Evolutionary conservation across 2,888 invertebrate genomes (phyloP).

Genomic region (Leptinotarsa peninsularis): DNA sequence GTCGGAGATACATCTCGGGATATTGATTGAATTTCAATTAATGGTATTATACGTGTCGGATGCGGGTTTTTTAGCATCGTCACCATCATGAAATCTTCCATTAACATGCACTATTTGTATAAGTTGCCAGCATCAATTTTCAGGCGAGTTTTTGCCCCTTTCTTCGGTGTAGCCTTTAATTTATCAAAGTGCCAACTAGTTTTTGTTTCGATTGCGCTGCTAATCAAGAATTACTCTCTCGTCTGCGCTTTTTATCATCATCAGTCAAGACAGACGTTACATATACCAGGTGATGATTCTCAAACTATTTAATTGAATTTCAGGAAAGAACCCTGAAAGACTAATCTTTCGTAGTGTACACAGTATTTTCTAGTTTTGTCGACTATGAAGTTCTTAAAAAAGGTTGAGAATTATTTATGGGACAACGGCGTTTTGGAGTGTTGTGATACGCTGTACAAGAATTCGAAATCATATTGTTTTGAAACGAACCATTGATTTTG

Average conservation of each 20-base stretch:
- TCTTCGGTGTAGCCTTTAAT: constrained; percentile 30
- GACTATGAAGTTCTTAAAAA: too few species aligned
- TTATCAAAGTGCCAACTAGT: constrained; percentile 32
- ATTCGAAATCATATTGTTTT: too few species aligned
- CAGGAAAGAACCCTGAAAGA: too few species aligned
- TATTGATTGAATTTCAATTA: constrained; percentile 33
- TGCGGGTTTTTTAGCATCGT: neutral
- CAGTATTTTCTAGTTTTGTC: too few species aligned
- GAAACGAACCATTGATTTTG: too few species aligned
- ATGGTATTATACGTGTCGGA: constrained; percentile 29
- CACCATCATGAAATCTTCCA: constrained; percentile 32
- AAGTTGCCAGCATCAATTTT: constrained; percentile 30
- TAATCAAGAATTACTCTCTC: constrained; percentile 25
- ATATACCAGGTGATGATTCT: neutral
- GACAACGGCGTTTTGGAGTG: too few species aligned
- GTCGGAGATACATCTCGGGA: constrained; percentile 27
- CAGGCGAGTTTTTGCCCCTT: constrained; percentile 32
- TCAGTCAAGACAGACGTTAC: constrained; percentile 3
- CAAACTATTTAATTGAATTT: neutral
- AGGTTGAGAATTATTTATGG: too few species aligned
- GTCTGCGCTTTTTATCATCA: constrained; percentile 19
- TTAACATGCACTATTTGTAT: constrained; percentile 40
- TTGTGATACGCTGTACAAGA: too few species aligned
- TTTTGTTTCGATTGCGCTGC: constrained; percentile 17
- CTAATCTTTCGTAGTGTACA: too few species aligned